Evolutionary conservation across 2,113 vertebrate species (phyloP).

Genomic region (Thamnophis sirtalis): DNA sequence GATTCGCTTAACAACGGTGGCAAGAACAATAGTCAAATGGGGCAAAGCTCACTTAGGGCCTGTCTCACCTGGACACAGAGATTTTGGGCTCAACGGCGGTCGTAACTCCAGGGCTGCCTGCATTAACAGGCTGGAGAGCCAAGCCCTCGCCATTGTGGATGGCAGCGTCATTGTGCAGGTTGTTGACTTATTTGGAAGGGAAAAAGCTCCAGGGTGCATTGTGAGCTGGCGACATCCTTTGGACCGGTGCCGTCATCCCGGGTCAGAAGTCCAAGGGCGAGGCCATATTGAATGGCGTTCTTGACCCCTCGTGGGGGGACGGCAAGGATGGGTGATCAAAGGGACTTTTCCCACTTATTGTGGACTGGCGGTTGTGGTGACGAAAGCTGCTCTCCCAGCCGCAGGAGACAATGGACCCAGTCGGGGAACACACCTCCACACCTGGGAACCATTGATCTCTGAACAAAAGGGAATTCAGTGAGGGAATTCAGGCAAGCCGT

Average conservation of each 20-base stretch:
- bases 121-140: not conserved
- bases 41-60: no score
- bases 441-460: not conserved
- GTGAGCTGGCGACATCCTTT: not conserved
- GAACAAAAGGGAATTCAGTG: not conserved
- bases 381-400: not conserved
- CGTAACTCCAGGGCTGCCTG: no score
- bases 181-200: not conserved
- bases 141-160: not conserved
- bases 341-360: not conserved
- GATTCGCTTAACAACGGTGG: no score
- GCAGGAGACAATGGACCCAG: not conserved
- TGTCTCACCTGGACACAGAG: no score
- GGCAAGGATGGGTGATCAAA: not conserved
- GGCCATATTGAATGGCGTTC: not conserved
- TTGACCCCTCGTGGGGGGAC: not conserved
- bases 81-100: no score
- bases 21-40: no score
- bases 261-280: not conserved
- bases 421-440: not conserved
- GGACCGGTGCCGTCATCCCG: rapidly evolving
- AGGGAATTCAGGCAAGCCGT: not conserved
- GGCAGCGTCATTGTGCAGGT: not conserved
- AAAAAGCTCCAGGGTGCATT: not conserved
- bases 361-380: not conserved